Evolutionary conservation across 2,888 invertebrate species (phyloP), one percentile per base, ranked within the genome.

Genomic region (Athetis lepigone): DNA sequence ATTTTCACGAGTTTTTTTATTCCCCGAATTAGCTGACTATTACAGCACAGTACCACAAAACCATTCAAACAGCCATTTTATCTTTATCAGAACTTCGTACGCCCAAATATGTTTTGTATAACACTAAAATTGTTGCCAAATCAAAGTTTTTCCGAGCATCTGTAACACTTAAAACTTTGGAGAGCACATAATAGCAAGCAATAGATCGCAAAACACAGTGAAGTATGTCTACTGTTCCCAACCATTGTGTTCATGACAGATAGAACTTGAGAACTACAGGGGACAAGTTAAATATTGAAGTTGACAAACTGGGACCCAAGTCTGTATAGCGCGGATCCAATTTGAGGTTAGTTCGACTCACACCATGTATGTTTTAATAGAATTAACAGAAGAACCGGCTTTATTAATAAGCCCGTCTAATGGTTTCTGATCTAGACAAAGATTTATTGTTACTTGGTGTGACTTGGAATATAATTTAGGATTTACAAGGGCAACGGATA

Each of bases 211-310:
- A 72, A 83, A 82, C 74, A 83, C 77, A 81, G 70, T 58, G 59
- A 77, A 82, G 81, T 82, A 80, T 80, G 70, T 78, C 81, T 78
- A 81, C 78, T 77, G 76, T 83, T 81, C 83, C 55, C 71, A 79
- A 67, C 82, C 79, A 88, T 88, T 89, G 89, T 90, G 85, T 86
- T 87, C 88, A 79, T 83, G 84, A 85, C 84, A 86, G 86, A 82
- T 79, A 85, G 79, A 87, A 88, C 82, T 89, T 87, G 68, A 76
- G 71, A 87, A 89, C 87, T 88, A 84, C 84, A 82, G 82, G 81
- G 87, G 82, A 77, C 88, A 91, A 91, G 89, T 90, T 88, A 89
- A 92, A 92, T 91, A 92, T 90, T 90, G 87, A 86, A 91, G 87
- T 91, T 90, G 89, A 89, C 90, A 88, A 91, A 90, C 89, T 89